Evolutionary conservation across 37 sponge, comb jelly and placozoan genomes (phyloP), one percentile per base, ranked within the genome.

Genomic region (Agelas oroides): DNA sequence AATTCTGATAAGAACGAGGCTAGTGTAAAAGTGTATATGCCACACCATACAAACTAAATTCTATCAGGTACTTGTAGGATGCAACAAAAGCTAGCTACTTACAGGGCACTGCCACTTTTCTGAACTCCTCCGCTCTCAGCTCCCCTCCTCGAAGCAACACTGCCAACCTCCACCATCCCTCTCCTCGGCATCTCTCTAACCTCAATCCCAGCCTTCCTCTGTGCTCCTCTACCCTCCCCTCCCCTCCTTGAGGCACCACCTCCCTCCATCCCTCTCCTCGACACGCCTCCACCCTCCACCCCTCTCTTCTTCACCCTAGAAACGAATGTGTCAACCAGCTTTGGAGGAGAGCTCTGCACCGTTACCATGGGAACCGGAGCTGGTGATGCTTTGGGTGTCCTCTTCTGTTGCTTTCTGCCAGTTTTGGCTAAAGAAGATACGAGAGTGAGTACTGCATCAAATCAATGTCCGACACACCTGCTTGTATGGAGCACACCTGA

Each of bases 241-340:
- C n/a, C n/a, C n/a, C 54, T 74, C 75, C 19, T 55, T 46, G 55
- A 3, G 19, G 14, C 75, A 8, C 75, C 8, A 35, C 11, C 16
- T 74, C 75, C 52, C 56, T 24, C 77, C 33, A 35, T 24, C 52
- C n/a, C 73, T 38, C 73, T 72, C 73, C 24, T 41, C 5, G 38
- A 46, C 73, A 46, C 38, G 15, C 40, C 40, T n/a, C 73, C 53
- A 16, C 24, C 52, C 53, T n/a, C 53, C 73, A 17, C 40, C 24
- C 40, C 53, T 46, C 46, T 46, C 46, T 46, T 46, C 46, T 46
- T 3, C 46, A 12, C 6, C 46, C 8, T 46, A 3, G 8, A 3
- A 46, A 3, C 46, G 8, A 46, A 46, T 8, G 8, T 12, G 46
- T 46, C 46, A 12, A 8, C 46, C 46, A 8, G 46, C 46, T 46